phyloP scores from a whole-genome alignment of 2,113 vertebrate genomes.

The Cololabis saira region DNA sequence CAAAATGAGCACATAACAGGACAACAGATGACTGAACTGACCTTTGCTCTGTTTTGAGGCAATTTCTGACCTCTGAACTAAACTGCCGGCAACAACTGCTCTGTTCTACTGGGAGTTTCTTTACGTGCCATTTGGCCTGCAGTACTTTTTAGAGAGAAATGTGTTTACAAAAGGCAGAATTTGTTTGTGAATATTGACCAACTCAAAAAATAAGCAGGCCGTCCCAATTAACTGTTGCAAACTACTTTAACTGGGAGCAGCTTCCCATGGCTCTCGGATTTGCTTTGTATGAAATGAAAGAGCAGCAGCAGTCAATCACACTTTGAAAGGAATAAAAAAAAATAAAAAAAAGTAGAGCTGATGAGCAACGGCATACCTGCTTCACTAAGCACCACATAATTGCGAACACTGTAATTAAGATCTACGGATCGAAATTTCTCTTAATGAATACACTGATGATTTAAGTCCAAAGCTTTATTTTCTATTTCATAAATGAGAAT shows the following conservation, averaged over 20 bases:
- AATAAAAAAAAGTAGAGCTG: slow-evolving; percentile 23
- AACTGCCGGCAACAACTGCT: too few species aligned
- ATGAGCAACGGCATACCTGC: slow-evolving; percentile 41
- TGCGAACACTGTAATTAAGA: slow-evolving; percentile 63
- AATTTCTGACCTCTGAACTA: too few species aligned
- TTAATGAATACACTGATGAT: slow-evolving; percentile 43
- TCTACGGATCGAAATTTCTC: slow-evolving; percentile 44
- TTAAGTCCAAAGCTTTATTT: background rate
- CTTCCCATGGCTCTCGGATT: slow-evolving; percentile 13
- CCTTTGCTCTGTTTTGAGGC: too few species aligned
- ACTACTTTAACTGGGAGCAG: too few species aligned
- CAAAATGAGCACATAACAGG: too few species aligned
- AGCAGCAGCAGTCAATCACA: slow-evolving; percentile 49
- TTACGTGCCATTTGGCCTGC: too few species aligned
- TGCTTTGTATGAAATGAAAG: slow-evolving; percentile 15
- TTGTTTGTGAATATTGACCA: too few species aligned
- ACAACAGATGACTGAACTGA: background rate
- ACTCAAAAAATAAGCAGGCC: too few species aligned
- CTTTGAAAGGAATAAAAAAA: background rate
- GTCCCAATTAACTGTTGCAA: too few species aligned
- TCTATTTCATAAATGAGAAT: background rate
- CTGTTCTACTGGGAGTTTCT: too few species aligned
- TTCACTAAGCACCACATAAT: slow-evolving; percentile 41
- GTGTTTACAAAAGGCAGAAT: too few species aligned
- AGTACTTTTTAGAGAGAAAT: too few species aligned